phyloP scores from a whole-genome alignment of 1,140 invertebrate species.

The Oryctes rhinoceros region DNA sequence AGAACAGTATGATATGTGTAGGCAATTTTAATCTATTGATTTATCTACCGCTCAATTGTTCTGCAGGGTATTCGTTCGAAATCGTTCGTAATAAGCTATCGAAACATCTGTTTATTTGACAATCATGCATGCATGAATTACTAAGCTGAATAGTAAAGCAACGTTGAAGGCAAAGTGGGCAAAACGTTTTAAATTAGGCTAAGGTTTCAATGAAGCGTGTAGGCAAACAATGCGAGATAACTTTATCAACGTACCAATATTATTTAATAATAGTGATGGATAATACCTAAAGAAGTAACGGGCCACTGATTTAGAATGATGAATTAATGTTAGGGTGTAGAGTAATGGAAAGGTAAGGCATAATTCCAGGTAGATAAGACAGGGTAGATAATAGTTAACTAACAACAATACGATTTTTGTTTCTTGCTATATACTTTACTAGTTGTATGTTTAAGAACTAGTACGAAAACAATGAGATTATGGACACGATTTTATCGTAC shows the following conservation, averaged over 20 bases:
- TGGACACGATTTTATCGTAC: no score
- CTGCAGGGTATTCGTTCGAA: background rate
- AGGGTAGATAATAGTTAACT: background rate
- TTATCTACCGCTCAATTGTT: background rate
- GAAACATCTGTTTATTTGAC: background rate
- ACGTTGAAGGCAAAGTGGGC: background rate
- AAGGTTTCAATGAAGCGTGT: constrained; percentile 24
- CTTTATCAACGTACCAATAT: background rate
- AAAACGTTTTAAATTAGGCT: constrained; percentile 35
- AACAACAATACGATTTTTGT: no score
- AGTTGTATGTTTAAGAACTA: no score
- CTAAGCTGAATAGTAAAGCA: background rate
- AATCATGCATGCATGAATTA: background rate
- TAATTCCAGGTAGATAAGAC: background rate
- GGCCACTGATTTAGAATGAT: constrained; percentile 6
- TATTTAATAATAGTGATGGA: constrained; percentile 7
- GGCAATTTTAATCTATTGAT: background rate
- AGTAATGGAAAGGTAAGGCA: background rate
- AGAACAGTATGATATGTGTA: background rate
- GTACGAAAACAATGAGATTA: no score
- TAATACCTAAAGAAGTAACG: background rate
- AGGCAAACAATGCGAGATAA: constrained; percentile 16
- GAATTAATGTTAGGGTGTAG: constrained; percentile 14
- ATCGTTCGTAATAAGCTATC: background rate
- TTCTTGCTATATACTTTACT: no score